Percentiles rank a stretch among this genome's conserved stretches.
Conservation (phyloP, 2,888 invertebrate genomes). For the Pterobdella sp. region DNA sequence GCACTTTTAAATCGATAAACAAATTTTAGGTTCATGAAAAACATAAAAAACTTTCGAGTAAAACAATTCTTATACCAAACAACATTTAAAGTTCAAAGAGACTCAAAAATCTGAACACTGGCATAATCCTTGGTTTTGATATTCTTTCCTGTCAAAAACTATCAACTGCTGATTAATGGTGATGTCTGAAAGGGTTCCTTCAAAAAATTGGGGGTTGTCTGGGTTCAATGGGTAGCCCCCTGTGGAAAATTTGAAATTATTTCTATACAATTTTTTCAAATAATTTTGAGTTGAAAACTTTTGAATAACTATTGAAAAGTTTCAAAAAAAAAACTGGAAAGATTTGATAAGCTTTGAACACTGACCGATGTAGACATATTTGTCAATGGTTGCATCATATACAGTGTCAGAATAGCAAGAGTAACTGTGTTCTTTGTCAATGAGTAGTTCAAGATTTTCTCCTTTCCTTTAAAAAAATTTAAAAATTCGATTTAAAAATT, state of each 20-base stretch:
- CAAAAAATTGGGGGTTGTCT: neutral
- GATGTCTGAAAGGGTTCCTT: neutral
- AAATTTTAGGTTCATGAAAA: no score
- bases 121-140: neutral
- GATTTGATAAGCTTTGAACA: neutral
- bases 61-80: no score
- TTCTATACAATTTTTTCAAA: no score
- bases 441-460: neutral
- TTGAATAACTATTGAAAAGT: no score
- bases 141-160: neutral
- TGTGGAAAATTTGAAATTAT: no score
- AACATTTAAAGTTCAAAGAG: no score
- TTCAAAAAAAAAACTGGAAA: no score
- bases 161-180: neutral
- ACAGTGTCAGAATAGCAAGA: neutral
- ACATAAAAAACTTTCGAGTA: no score
- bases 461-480: neutral
- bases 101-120: no score
- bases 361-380: neutral
- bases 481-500: neutral
- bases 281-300: no score
- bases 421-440: neutral
- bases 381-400: neutral
- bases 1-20: no score
- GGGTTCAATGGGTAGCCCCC: slow-evolving; percentile 6